These are phyloP conservation scores for Cnemophilus loriae DNA, from an alignment of 2,113 vertebrate genomes.

Conservation along the genomic window DNA sequence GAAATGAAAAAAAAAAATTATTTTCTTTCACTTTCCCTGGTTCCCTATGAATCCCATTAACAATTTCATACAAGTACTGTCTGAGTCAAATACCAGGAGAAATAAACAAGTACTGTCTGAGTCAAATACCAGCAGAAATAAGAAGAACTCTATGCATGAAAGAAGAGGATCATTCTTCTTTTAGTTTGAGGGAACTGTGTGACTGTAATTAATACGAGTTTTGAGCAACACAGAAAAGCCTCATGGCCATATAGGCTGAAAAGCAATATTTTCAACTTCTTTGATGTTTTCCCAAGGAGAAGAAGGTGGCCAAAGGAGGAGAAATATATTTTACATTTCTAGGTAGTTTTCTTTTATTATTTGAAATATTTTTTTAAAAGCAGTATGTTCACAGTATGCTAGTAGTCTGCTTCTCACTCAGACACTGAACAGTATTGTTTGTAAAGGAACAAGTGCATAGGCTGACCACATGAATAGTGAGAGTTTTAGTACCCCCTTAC, in stretches of 20 bases:
- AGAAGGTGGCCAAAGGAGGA: background rate
- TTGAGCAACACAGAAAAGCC: background rate
- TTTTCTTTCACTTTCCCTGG: background rate
- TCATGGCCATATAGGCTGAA: background rate
- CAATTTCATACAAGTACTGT: background rate
- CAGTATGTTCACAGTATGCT: background rate
- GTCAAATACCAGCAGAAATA: background rate
- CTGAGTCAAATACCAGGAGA: background rate
- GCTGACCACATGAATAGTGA: background rate
- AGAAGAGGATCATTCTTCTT: background rate
- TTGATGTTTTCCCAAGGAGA: slow-evolving; percentile 1
- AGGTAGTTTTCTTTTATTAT: background rate
- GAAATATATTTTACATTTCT: background rate
- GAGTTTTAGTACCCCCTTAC: background rate
- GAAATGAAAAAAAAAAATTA: background rate
- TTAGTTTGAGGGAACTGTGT: background rate
- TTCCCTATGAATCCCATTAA: background rate
- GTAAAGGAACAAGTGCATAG: background rate
- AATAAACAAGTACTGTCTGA: background rate
- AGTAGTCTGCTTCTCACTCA: background rate
- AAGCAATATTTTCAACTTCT: background rate
- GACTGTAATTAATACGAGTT: background rate
- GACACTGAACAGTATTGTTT: background rate
- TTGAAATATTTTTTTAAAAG: background rate
- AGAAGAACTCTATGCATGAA: background rate